Conservation (phyloP, 2,113 vertebrate genomes). For the Passer domesticus region DNA sequence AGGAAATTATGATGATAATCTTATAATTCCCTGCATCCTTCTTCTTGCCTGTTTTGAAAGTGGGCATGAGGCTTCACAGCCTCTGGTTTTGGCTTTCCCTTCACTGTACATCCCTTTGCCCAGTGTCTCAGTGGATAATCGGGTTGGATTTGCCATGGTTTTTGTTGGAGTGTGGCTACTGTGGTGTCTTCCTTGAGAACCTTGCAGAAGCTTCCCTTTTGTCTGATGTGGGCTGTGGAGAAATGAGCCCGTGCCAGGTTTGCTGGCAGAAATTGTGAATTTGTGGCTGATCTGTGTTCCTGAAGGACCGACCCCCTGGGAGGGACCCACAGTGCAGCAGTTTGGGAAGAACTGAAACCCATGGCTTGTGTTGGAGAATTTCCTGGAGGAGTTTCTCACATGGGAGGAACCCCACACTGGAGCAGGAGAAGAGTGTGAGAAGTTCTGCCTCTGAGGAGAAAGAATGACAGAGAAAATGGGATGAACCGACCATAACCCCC, state of each 20-base stretch:
- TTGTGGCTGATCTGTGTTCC: background rate
- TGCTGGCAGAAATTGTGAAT: background rate
- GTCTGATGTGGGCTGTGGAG: rapidly evolving
- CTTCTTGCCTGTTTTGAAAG: background rate
- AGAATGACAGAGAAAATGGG: rapidly evolving
- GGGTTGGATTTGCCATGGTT: background rate
- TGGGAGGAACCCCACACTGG: background rate
- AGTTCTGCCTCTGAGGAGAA: background rate
- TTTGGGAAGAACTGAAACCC: background rate
- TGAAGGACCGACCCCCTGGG: background rate
- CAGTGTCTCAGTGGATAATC: background rate
- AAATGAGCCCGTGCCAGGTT: background rate
- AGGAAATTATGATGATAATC: background rate
- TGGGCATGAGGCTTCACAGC: background rate
- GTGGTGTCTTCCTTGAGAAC: background rate
- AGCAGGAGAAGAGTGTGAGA: background rate
- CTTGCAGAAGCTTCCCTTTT: background rate
- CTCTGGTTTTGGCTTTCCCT: background rate
- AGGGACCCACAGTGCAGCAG: background rate
- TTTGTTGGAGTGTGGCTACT: background rate
- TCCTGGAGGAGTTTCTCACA: background rate
- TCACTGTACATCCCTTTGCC: background rate
- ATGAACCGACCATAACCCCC: too few relatives aligned
- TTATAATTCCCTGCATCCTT: background rate
- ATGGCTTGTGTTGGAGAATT: background rate